These are phyloP conservation scores for Tachystola acroxantha DNA, from an alignment of 2,888 invertebrate species.

Conservation along the genomic window DNA sequence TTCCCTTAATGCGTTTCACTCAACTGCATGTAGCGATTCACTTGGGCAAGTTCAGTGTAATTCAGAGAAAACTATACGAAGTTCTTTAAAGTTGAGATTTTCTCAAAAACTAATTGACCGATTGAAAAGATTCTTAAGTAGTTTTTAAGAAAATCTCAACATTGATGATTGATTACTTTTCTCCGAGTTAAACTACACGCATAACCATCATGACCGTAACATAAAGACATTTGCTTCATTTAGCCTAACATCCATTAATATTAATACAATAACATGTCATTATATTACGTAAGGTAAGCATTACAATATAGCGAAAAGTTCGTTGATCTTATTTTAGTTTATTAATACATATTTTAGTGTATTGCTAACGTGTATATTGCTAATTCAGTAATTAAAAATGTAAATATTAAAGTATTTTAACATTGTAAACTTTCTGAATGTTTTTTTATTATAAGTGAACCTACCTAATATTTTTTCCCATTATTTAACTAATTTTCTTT, in stretches of 20 bases:
- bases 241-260: conserved; percentile 11
- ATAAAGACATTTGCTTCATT: not conserved
- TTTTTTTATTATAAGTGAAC: too few relatives aligned
- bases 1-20: not conserved
- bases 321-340: not conserved
- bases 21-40: conserved; percentile 1
- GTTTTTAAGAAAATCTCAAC: too few relatives aligned
- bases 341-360: conserved; percentile 3
- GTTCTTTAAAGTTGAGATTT: too few relatives aligned
- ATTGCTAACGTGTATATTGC: conserved; percentile 66
- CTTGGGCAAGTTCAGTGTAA: conserved; percentile 16
- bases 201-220: conserved; percentile 13
- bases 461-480: too few relatives aligned
- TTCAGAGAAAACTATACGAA: too few relatives aligned
- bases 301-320: not conserved
- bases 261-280: not conserved
- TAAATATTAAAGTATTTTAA: conserved; percentile 27
- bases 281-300: conserved; percentile 15
- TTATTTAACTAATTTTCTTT: too few relatives aligned
- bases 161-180: too few relatives aligned
- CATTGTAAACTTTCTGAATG: too few relatives aligned
- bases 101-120: too few relatives aligned
- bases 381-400: conserved; percentile 27
- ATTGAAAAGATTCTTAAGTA: too few relatives aligned
- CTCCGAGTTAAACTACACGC: conserved; percentile 16